Percentiles rank a stretch among this genome's conserved stretches.
These are phyloP conservation scores for Scortum barcoo DNA, from an alignment of 2,113 vertebrate genomes.

Conservation along the genomic window DNA sequence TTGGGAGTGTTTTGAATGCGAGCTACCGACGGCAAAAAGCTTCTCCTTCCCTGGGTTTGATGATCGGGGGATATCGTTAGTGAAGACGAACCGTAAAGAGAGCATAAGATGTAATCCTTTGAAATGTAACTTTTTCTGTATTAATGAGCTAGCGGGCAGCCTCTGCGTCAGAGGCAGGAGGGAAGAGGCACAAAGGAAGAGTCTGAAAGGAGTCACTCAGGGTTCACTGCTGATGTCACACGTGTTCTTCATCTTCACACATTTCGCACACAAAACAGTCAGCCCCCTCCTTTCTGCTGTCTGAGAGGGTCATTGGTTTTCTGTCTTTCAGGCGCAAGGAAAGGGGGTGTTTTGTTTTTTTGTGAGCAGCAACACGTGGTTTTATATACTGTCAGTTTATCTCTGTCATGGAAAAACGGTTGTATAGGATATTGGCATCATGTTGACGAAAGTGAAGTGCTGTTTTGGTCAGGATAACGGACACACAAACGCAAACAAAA, in stretches of 20 bases:
- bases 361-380: slow-evolving; percentile 5
- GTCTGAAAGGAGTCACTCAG: slow-evolving; percentile 49
- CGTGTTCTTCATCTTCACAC: slow-evolving; percentile 54
- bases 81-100: background rate
- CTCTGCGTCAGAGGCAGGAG: slow-evolving; percentile 35
- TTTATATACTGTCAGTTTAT: slow-evolving; percentile 6
- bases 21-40: background rate
- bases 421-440: background rate
- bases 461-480: background rate
- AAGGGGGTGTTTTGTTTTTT: slow-evolving; percentile 12
- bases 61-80: background rate
- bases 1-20: background rate
- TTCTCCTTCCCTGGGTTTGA: background rate
- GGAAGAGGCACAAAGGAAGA: slow-evolving; percentile 28
- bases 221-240: slow-evolving; percentile 67
- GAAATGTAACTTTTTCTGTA: background rate
- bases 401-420: background rate
- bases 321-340: slow-evolving; percentile 23
- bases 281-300: background rate
- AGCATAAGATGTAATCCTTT: background rate
- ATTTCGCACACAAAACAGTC: slow-evolving; percentile 31
- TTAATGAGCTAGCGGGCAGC: background rate
- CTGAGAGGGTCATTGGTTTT: slow-evolving; percentile 36
- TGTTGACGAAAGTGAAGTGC: background rate
- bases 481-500: background rate